Evolutionary conservation across 2,797 vertebrate species (phyloP), one percentile per base, ranked within the genome.

Genomic region (Galago senegalensis): DNA sequence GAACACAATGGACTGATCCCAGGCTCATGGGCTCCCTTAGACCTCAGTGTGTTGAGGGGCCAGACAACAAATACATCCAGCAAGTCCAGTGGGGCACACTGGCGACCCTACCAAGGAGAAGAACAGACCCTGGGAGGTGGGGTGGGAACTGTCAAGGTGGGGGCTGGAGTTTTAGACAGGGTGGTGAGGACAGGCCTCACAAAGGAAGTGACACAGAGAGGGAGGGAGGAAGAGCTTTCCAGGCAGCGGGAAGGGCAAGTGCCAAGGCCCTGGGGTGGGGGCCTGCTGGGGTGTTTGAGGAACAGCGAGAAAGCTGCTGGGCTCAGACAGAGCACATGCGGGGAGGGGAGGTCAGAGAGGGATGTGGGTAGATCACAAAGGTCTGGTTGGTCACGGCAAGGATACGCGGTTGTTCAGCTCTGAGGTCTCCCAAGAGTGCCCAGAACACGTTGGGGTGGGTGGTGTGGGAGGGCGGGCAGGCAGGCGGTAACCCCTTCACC

Each of bases 381-480:
- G 43, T 29, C 29, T n/a, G 16, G 0, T 0, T 18, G 27, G 60
- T 37, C 79, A 23, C 17, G 1, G 3, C 4, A 27, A 43, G 67
- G 40, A 40, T 0, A 0, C 2, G 18, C n/a, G 1, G 1, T 3
- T 31, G 2, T 0, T 58, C 1, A 65, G 83, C n/a, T 82, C 2
- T 8, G 3, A 69, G 58, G 23, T 63, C 73, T 34, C 49, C 49
- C 58, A 37, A 4, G 7, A 63, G 49, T 70, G 21, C 43, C 61
- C 31, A 21, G 9, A 20, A 40, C 0, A n/a, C 75, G 58, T 11
- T 2, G 18, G 65, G 9, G 89, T 0, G 29, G 58, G 43, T 1
- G 4, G 77, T 0, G 0, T 16, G 7, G 46, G 77, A 5, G 17
- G 73, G 46, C 0, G 14, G 34, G 40, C 1, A 31, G 6, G 29